Evolutionary conservation across 2,113 vertebrate species (phyloP).

Genomic region (human (Homo sapiens)): DNA sequence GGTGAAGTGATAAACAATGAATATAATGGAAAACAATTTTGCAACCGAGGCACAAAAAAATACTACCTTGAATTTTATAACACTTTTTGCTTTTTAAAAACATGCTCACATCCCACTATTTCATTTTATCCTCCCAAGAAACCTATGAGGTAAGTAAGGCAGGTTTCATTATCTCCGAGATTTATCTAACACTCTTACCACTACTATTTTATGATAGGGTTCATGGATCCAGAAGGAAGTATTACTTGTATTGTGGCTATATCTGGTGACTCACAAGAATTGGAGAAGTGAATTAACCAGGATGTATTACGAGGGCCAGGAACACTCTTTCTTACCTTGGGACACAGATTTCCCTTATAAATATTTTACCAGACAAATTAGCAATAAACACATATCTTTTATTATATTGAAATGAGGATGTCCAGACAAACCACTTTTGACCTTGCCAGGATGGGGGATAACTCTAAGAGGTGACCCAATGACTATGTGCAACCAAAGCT

Average conservation of each 20-base stretch:
- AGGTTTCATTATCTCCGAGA: slow-evolving; percentile 55
- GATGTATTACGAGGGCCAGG: not conserved
- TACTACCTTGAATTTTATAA: not conserved
- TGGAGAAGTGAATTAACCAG: slow-evolving; percentile 21
- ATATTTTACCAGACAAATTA: slow-evolving; percentile 55
- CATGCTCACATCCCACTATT: slow-evolving; percentile 42
- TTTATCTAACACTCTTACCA: slow-evolving; percentile 32
- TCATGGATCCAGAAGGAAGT: slow-evolving; percentile 36
- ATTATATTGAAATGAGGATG: not conserved
- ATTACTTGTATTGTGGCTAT: not conserved
- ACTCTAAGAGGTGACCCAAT: not conserved
- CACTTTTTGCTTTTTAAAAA: slow-evolving; percentile 50
- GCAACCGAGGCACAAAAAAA: not conserved
- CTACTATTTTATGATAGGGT: slow-evolving; percentile 43
- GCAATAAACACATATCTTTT: not conserved
- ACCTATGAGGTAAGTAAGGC: slow-evolving; percentile 36
- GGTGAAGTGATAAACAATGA: not conserved
- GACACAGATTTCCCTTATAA: slow-evolving; percentile 16
- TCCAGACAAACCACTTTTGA: slow-evolving; percentile 6
- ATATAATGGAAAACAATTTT: not conserved
- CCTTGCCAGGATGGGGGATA: not conserved
- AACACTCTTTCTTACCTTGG: not conserved
- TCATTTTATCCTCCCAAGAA: slow-evolving; percentile 62
- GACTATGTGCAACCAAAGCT: not conserved
- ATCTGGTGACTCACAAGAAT: slow-evolving; percentile 7